Conservation (phyloP, 2,888 invertebrate genomes). For the Ryuthela nishihirai region DNA sequence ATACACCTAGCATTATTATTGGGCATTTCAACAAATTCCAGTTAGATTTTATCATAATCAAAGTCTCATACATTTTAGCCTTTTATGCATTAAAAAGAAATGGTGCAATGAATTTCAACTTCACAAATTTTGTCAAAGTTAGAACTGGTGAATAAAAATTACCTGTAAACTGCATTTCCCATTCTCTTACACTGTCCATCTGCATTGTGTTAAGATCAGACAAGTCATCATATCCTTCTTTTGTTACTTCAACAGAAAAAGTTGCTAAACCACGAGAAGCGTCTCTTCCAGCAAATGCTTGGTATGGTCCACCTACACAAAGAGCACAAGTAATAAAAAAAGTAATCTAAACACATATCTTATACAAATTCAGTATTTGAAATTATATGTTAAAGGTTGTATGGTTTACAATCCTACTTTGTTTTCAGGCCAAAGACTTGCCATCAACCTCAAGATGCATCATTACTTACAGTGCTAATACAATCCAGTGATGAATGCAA, state of each 20-base stretch:
- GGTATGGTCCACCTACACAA: constrained; percentile 79
- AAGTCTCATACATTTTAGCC: too few species aligned
- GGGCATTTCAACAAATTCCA: too few species aligned
- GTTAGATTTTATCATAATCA: too few species aligned
- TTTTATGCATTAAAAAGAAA: too few species aligned
- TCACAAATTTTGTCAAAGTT: too few species aligned
- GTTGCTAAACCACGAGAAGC: constrained; percentile 92
- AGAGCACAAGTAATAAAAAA: constrained; percentile 24
- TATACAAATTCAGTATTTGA: background rate
- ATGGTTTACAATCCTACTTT: too few species aligned
- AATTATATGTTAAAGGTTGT: background rate
- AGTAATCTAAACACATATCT: background rate
- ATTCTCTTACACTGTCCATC: constrained; percentile 93
- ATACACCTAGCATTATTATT: too few species aligned
- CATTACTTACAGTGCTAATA: too few species aligned
- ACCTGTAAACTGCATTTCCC: constrained; percentile 98
- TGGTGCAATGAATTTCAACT: too few species aligned
- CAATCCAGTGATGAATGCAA: too few species aligned
- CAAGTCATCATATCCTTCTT: constrained; percentile 88
- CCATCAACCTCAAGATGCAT: too few species aligned
- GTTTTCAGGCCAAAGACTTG: too few species aligned
- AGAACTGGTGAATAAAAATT: constrained; percentile 41
- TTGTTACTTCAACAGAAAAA: constrained; percentile 76
- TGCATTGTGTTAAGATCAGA: constrained; percentile 88
- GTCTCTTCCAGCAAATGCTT: constrained; percentile 90